Conservation (phyloP, 2,113 vertebrate genomes). For the Ellobius talpinus region DNA sequence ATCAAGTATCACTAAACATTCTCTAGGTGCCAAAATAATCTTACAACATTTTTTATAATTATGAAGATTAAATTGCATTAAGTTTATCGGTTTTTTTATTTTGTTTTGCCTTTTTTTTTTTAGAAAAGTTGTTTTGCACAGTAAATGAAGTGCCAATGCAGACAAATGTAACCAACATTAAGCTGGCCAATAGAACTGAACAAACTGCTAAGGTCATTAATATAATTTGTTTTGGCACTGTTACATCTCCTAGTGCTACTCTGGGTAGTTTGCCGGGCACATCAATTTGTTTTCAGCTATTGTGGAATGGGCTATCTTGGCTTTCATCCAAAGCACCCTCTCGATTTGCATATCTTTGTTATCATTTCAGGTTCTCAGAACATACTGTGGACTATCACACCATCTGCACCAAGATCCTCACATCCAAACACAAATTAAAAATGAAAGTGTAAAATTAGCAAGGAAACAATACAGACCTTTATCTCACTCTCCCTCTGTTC, state of each 20-base stretch:
- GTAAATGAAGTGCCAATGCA: slow-evolving; percentile 87
- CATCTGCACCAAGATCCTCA: slow-evolving; percentile 97
- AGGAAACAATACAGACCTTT: slow-evolving; percentile 99
- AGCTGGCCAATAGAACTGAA: slow-evolving; percentile 90
- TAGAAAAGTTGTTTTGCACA: slow-evolving; percentile 87
- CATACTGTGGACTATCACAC: slow-evolving; percentile 94
- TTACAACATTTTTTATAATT: slow-evolving; percentile 80
- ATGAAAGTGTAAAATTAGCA: slow-evolving; percentile 99
- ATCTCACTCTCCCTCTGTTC: slow-evolving; percentile 97
- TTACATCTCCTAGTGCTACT: slow-evolving; percentile 92
- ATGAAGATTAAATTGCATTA: slow-evolving; percentile 83
- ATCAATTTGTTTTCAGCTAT: slow-evolving; percentile 96
- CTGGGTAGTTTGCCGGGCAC: slow-evolving; percentile 94
- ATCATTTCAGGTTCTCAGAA: slow-evolving; percentile 95
- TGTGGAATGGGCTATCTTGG: slow-evolving; percentile 96
- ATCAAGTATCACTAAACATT: slow-evolving; percentile 61
- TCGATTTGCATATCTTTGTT: slow-evolving; percentile 99
- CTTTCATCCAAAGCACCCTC: slow-evolving; percentile 92
- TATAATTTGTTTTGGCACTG: slow-evolving; percentile 93
- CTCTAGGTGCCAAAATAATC: slow-evolving; percentile 78
- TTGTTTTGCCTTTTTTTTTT: slow-evolving; percentile 64
- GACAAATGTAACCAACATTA: slow-evolving; percentile 89
- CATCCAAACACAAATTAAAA: slow-evolving; percentile 99
- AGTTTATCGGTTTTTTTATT: slow-evolving; percentile 20
- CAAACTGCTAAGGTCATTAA: slow-evolving; percentile 91